Percentiles rank a stretch among this genome's conserved stretches.
phyloP scores from a whole-genome alignment of 2,797 vertebrate species.

The Squalus acanthias region DNA sequence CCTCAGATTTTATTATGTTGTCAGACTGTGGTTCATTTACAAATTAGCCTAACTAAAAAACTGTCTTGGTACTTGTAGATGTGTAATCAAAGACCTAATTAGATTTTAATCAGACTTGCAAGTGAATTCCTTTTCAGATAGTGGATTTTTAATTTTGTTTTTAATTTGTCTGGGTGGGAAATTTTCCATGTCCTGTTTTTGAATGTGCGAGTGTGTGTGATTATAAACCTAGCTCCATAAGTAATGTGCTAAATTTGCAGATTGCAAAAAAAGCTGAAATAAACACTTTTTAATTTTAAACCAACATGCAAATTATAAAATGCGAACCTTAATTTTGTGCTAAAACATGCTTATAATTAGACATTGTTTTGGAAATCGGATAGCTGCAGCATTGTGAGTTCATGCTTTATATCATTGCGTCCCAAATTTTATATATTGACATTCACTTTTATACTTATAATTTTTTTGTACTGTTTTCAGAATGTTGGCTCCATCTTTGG shows the following conservation, averaged over 20 bases:
- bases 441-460: neutral
- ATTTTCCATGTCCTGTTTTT: neutral
- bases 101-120: neutral
- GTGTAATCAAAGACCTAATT: too few relatives aligned
- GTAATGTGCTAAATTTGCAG: neutral
- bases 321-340: neutral
- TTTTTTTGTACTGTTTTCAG: neutral
- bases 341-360: neutral
- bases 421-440: neutral
- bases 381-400: neutral
- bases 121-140: neutral
- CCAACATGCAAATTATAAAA: neutral
- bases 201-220: neutral
- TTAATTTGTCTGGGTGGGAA: neutral
- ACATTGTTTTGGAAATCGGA: neutral
- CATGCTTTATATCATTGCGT: neutral
- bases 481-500: neutral
- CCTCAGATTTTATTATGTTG: neutral
- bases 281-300: neutral
- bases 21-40: neutral
- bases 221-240: neutral
- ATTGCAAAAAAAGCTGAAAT: neutral
- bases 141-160: neutral
- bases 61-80: too few relatives aligned
- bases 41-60: neutral